Percentiles rank a stretch among this genome's conserved stretches.
Evolutionary conservation across 2,797 vertebrate species (phyloP).

Genomic region (Chrosomus eos): DNA sequence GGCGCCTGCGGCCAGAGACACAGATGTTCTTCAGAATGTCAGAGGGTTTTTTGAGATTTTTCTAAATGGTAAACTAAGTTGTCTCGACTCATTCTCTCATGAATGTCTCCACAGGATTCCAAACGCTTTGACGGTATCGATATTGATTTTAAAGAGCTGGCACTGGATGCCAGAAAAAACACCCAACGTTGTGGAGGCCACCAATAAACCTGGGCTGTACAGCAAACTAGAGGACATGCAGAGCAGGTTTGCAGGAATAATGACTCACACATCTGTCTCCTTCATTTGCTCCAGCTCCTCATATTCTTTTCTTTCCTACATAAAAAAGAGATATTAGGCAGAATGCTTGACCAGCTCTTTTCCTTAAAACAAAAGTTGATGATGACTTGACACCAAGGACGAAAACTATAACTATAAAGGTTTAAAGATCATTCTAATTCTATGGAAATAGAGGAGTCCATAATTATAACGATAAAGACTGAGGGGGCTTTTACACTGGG

Average conservation of each 20-base stretch:
- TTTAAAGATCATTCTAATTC: background rate
- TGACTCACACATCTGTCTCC: background rate
- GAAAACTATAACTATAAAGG: background rate
- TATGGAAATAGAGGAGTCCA: background rate
- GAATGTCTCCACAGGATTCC: conserved; percentile 83
- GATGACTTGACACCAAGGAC: background rate
- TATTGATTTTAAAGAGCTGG: conserved; percentile 89
- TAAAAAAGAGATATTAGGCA: background rate
- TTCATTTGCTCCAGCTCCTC: background rate
- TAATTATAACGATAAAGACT: background rate
- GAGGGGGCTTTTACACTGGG: no score
- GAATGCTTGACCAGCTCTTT: background rate
- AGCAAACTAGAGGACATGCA: conserved; percentile 90
- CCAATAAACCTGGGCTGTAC: conserved; percentile 86
- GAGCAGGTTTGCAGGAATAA: conserved; percentile 72
- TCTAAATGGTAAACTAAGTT: conserved; percentile 57
- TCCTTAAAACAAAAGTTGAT: background rate
- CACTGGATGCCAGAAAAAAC: conserved; percentile 79
- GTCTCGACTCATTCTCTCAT: conserved; percentile 53
- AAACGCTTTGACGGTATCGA: conserved; percentile 90
- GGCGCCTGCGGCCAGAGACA: conserved; percentile 57
- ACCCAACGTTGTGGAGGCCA: conserved; percentile 90
- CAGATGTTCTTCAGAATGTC: conserved; percentile 73
- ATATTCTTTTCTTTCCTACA: background rate
- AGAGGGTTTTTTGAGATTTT: conserved; percentile 49